Base-by-base conservation (phyloP, 2,797 vertebrate species). In the Microctenopoma steveboyesi region DNA sequence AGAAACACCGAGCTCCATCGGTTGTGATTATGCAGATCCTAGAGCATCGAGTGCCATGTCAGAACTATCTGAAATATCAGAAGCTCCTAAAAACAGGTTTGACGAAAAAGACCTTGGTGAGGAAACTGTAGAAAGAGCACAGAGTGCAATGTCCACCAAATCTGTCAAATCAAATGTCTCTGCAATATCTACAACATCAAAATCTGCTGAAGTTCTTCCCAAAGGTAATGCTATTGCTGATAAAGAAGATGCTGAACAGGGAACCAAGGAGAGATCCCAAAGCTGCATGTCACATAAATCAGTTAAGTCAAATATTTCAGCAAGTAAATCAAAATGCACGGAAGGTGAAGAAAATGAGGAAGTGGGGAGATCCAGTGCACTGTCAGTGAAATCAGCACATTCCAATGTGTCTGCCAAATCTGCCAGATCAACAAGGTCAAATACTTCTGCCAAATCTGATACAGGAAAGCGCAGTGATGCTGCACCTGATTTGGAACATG, bases 131-230 rank as follows among this genome's bases (percentile, higher is more conserved):
- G 53, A 72, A 66, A 81, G 85, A 72, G 55, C 67, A 18, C 18
- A 0, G 2, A 89, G 84, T 76, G 64, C 28, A 54, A 53, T 74
- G 28, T 89, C 86, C 46, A 71, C 14, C 22, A 61, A 42, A 83
- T 90, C 91, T 39, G 83, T 72, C 3, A 76, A 75, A 52, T 92
- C 92, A 50, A 81, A 69, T 5, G 81, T 79, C 33, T 90, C 82
- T n/a, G 54, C 12, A n/a, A 12, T 13, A 16, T 85, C 83, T 30
- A 22, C 48, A 27, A 70, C 71, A 64, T 80, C 83, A 22, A 74
- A 82, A 58, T 43, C 39, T 14, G 69, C 77, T 72, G 25, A 68
- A 39, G 46, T 48, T 69, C 22, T 11, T 52, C 0, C 55, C 4
- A 49, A 56, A 48, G 1, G 49, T 4, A 15, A 74, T 28, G 18